A percentile compares a stretch with the other conserved stretches of the same genome.
phyloP scores from a whole-genome alignment of 2,113 vertebrate genomes.

The Formicarius rufipectus region DNA sequence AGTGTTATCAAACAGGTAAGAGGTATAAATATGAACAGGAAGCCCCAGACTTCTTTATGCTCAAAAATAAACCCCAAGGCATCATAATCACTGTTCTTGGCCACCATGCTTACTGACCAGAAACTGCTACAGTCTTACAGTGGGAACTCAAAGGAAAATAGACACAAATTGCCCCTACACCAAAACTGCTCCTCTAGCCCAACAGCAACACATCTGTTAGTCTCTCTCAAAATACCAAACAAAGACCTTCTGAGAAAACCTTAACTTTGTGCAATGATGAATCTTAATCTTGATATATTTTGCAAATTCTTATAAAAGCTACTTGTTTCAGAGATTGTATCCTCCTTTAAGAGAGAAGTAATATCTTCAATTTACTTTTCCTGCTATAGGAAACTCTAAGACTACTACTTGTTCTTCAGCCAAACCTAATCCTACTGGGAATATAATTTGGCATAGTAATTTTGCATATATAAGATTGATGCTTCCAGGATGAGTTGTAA shows the following conservation, averaged over 20 bases:
- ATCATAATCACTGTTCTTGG: neutral
- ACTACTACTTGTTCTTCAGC: constrained; percentile 16
- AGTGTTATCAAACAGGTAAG: neutral
- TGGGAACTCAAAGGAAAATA: neutral
- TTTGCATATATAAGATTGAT: constrained; percentile 13
- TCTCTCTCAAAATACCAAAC: neutral
- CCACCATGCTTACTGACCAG: neutral
- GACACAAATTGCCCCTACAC: neutral
- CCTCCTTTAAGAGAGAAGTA: neutral
- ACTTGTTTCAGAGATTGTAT: neutral
- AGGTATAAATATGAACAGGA: neutral
- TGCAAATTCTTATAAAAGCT: neutral
- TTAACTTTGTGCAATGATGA: neutral
- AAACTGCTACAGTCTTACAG: neutral
- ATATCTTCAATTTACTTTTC: neutral
- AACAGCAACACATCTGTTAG: neutral
- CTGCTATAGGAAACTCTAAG: neutral
- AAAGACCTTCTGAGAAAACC: neutral
- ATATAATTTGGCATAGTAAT: constrained; percentile 35
- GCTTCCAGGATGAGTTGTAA: constrained; percentile 45
- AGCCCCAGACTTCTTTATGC: neutral
- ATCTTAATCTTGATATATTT: neutral
- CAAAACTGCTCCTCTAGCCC: neutral
- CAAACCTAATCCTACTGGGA: constrained; percentile 53
- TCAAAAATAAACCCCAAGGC: neutral